Percentiles rank a stretch among this genome's conserved stretches.
Conservation (phyloP, 2,113 vertebrate species). For the Chrysemys picta region DNA sequence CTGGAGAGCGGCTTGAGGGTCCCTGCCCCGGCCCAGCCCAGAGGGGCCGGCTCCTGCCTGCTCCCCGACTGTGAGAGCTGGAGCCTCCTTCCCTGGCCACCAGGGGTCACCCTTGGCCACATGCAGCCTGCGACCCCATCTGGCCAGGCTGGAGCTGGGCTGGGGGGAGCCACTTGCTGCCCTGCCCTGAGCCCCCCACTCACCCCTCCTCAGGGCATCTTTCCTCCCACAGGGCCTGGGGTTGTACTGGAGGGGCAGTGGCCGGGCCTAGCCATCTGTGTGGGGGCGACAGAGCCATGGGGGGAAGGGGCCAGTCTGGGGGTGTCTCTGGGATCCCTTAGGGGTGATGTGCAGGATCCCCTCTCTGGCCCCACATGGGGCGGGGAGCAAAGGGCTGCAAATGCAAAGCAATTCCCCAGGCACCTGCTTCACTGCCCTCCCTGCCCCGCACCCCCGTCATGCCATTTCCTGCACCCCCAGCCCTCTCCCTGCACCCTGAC, state of each 20-base stretch:
- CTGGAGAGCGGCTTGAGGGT: too few relatives aligned
- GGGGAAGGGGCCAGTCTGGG: too few relatives aligned
- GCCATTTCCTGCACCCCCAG: neutral
- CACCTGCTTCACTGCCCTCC: neutral
- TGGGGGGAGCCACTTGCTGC: neutral
- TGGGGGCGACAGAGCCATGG: too few relatives aligned
- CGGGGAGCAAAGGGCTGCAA: too few relatives aligned
- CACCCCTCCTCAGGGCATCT: neutral
- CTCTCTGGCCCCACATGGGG: too few relatives aligned
- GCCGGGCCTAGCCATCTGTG: too few relatives aligned
- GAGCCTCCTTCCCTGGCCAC: neutral
- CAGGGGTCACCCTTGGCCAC: constrained; percentile 58
- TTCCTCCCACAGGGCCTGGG: neutral
- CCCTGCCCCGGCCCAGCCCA: too few relatives aligned
- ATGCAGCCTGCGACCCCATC: neutral
- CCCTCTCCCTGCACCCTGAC: neutral
- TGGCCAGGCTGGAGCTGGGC: neutral
- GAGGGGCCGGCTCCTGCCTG: neutral
- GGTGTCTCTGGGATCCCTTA: too few relatives aligned
- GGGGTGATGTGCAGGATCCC: too few relatives aligned
- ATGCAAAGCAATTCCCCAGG: too few relatives aligned
- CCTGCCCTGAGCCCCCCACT: too few relatives aligned
- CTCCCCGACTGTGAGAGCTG: neutral
- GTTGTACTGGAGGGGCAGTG: neutral
- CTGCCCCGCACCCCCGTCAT: too few relatives aligned